Percentiles rank a stretch among this genome's conserved stretches.
Evolutionary conservation across 2,113 vertebrate genomes (phyloP).

Genomic region (Puffinus mauretanicus): DNA sequence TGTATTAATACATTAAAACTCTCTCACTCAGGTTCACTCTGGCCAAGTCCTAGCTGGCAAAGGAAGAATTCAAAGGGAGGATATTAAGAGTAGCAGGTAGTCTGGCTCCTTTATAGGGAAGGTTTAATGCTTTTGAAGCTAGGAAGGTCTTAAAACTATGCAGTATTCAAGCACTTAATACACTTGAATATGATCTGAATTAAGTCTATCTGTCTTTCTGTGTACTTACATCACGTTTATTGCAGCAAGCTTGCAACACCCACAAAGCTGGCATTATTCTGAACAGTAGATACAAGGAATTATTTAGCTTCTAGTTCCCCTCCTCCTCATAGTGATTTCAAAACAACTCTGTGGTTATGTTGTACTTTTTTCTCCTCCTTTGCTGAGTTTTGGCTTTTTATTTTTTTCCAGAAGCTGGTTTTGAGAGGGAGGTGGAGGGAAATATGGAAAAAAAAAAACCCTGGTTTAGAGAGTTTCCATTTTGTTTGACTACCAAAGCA

Average conservation of each 20-base stretch:
- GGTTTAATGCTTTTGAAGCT: background rate
- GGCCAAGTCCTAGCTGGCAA: background rate
- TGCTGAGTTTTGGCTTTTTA: background rate
- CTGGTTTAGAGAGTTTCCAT: background rate
- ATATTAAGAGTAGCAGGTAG: background rate
- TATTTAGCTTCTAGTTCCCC: background rate
- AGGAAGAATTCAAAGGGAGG: constrained; percentile 18
- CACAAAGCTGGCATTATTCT: background rate
- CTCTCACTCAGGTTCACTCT: background rate
- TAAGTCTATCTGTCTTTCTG: background rate
- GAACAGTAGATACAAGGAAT: background rate
- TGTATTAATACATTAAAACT: background rate
- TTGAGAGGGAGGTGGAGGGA: background rate
- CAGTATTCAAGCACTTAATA: background rate
- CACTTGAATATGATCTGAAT: background rate
- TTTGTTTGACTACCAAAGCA: background rate
- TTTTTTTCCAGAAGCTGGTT: background rate
- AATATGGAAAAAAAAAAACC: rapidly evolving
- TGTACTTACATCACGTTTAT: background rate
- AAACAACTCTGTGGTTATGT: background rate
- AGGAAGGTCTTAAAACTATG: background rate
- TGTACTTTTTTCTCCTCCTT: background rate
- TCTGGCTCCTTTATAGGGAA: background rate
- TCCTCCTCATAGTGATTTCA: background rate
- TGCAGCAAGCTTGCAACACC: background rate